phyloP scores from a whole-genome alignment of 2,888 invertebrate species.

The Dichetophora obliterata region DNA sequence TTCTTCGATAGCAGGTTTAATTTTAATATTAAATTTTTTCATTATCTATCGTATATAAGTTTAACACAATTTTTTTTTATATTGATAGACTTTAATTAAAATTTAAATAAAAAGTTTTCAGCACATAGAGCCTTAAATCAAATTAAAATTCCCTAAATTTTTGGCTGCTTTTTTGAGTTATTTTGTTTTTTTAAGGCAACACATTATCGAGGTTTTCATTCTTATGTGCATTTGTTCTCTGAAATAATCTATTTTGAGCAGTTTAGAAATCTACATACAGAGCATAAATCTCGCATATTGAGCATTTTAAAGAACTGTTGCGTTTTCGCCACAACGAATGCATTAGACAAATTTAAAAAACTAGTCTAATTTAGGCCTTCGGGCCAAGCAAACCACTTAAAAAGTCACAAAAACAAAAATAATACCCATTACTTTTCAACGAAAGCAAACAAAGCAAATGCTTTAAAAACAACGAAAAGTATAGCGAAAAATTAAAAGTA shows the following conservation, averaged over 20 bases:
- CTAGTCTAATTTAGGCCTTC: constrained; percentile 22
- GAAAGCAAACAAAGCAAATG: neutral
- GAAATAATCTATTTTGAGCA: neutral
- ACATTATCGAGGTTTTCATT: no score
- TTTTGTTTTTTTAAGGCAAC: no score
- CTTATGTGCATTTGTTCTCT: neutral
- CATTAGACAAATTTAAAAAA: neutral
- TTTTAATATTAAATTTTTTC: no score
- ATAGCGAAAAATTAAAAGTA: neutral
- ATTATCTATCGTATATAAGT: no score
- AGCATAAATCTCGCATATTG: neutral
- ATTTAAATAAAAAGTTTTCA: no score
- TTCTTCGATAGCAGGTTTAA: no score
- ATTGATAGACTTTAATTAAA: no score
- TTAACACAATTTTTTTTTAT: no score
- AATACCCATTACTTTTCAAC: neutral
- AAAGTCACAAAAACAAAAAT: neutral
- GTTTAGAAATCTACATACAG: neutral
- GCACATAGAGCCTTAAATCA: no score
- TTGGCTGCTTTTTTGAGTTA: no score
- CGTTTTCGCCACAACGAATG: neutral
- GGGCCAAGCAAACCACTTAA: constrained; percentile 13
- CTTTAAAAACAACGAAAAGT: neutral
- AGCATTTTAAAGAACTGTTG: neutral
- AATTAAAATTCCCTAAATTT: no score